A percentile compares a stretch with the other conserved stretches of the same genome.
Conservation (phyloP, 2,797 vertebrate species). For the Decapterus maruadsi region DNA sequence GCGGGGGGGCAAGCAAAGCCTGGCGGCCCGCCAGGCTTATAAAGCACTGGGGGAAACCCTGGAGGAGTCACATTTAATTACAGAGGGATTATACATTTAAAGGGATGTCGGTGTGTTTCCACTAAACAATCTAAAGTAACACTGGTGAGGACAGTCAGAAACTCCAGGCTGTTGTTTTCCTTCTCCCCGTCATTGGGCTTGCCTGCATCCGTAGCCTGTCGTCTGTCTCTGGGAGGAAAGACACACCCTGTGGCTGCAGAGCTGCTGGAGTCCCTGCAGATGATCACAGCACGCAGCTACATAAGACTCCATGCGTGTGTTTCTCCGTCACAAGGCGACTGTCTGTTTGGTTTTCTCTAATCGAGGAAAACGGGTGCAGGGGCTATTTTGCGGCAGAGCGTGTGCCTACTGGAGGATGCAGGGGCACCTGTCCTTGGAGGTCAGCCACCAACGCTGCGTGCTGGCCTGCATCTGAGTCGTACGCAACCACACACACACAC, state of each 20-base stretch:
- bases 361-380: conserved; percentile 42
- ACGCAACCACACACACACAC: conserved; percentile 23
- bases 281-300: conserved; percentile 36
- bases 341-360: conserved; percentile 59
- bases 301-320: conserved; percentile 10
- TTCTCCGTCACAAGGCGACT: conserved; percentile 58
- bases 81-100: conserved; percentile 52
- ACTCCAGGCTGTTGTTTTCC: conserved; percentile 48
- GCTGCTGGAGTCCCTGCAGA: conserved; percentile 36
- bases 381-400: conserved; percentile 40
- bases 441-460: conserved; percentile 52
- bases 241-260: conserved; percentile 49
- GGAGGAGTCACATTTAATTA: conserved; percentile 74
- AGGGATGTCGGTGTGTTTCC: conserved; percentile 23
- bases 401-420: conserved; percentile 25
- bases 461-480: conserved; percentile 33
- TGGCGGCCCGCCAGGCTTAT: no score
- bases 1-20: no score
- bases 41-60: no score
- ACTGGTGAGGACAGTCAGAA: conserved; percentile 40
- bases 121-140: conserved; percentile 54
- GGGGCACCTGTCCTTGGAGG: conserved; percentile 62
- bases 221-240: conserved; percentile 36
- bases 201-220: conserved; percentile 35
- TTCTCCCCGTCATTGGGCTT: conserved; percentile 24